phyloP scores from a whole-genome alignment of 2,797 vertebrate genomes.

The Oreortyx pictus region DNA sequence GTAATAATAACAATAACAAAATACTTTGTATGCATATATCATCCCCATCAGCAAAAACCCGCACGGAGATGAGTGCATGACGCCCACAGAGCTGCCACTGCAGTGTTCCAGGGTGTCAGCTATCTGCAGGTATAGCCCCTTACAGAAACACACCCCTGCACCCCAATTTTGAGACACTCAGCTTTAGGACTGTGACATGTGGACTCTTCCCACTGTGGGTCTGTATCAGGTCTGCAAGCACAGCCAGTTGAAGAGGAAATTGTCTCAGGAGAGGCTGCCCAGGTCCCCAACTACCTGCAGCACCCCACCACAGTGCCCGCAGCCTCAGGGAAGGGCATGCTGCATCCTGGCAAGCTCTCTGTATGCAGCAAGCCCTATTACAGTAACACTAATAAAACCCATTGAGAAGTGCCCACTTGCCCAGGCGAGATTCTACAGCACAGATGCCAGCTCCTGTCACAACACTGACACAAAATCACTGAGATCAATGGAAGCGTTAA shows the following conservation, averaged over 20 bases:
- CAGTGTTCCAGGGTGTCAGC: fast-evolving
- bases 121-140: constrained; percentile 5
- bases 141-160: fast-evolving
- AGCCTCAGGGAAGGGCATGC: background rate
- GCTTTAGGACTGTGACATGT: background rate
- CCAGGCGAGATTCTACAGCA: background rate
- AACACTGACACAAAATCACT: constrained; percentile 36
- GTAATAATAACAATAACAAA: constrained; percentile 69
- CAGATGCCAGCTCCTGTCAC: background rate
- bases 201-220: fast-evolving
- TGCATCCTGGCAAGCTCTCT: background rate
- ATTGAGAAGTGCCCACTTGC: background rate
- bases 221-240: background rate
- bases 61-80: background rate
- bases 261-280: fast-evolving
- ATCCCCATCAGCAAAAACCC: constrained; percentile 48
- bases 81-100: background rate
- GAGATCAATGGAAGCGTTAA: constrained; percentile 10
- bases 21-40: constrained; percentile 63
- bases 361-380: background rate
- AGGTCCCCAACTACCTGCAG: fast-evolving
- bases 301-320: background rate
- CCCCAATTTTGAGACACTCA: background rate
- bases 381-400: constrained; percentile 20
- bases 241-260: background rate